Conservation (phyloP, 2,888 invertebrate genomes). For the Campaea margaritaria region DNA sequence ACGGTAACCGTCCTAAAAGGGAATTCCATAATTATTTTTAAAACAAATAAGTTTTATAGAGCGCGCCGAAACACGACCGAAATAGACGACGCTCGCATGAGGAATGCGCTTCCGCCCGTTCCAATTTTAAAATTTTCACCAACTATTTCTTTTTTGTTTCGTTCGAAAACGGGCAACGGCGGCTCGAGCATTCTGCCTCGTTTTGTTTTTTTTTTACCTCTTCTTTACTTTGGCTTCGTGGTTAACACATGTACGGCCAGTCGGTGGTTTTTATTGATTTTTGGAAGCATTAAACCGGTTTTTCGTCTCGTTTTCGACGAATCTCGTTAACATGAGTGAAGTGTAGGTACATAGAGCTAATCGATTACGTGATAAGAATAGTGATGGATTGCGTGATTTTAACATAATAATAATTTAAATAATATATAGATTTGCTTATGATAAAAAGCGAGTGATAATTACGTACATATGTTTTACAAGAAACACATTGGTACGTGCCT, state of each 20-base stretch:
- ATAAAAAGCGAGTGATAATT: too few relatives aligned
- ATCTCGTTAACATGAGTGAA: conserved; percentile 6
- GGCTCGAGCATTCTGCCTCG: conserved; percentile 13
- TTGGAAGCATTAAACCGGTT: conserved; percentile 22
- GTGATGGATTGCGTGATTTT: conserved; percentile 6
- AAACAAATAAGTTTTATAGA: conserved; percentile 42
- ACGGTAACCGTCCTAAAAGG: conserved; percentile 22
- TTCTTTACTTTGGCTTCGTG: conserved; percentile 17
- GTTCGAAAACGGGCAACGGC: conserved; percentile 43
- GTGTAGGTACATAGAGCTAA: conserved; percentile 9
- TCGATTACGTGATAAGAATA: conserved; percentile 15
- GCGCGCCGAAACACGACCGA: conserved; percentile 52
- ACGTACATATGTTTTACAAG: too few relatives aligned
- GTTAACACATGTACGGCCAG: conserved; percentile 17
- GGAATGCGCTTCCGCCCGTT: conserved; percentile 69
- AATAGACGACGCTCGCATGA: conserved; percentile 57
- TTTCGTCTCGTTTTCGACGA: conserved; percentile 10
- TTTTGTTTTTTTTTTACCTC: conserved; percentile 1
- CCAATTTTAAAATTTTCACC: conserved; percentile 54
- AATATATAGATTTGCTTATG: background rate
- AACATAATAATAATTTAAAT: background rate
- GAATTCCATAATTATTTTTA: conserved; percentile 31
- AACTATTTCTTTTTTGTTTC: conserved; percentile 47
- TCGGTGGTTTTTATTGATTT: conserved; percentile 22
- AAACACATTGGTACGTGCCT: too few relatives aligned